phyloP scores from a whole-genome alignment of 2,113 vertebrate species.

The Atherinomorus stipes region DNA sequence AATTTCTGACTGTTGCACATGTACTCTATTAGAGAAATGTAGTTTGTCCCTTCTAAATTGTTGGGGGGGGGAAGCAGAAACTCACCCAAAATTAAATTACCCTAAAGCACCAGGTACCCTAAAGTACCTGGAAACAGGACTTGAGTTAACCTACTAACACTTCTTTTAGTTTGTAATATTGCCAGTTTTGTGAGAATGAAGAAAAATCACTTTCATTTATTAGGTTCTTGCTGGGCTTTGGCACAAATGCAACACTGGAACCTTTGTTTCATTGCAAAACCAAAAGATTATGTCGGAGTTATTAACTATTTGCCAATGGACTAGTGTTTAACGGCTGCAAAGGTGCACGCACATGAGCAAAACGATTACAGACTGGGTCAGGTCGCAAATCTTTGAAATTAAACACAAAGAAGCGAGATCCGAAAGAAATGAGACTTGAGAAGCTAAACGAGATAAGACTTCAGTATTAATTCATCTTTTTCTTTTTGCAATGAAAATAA shows the following conservation, averaged over 20 bases:
- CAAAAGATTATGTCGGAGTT: slow-evolving; percentile 58
- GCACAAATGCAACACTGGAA: slow-evolving; percentile 40
- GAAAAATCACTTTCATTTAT: not conserved
- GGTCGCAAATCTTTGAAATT: not conserved
- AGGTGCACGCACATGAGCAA: not conserved
- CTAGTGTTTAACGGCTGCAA: slow-evolving; percentile 24
- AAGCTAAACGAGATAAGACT: not conserved
- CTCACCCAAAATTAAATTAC: too few relatives aligned
- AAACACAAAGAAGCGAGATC: not conserved
- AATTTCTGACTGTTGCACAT: too few relatives aligned
- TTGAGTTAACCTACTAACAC: not conserved
- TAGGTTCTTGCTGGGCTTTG: slow-evolving; percentile 1
- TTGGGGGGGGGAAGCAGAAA: too few relatives aligned
- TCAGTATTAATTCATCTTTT: not conserved
- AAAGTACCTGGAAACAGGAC: not conserved
- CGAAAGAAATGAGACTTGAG: not conserved
- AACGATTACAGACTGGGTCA: not conserved
- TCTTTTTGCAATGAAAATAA: too few relatives aligned
- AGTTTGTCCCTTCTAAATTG: too few relatives aligned
- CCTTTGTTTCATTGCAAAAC: slow-evolving; percentile 67
- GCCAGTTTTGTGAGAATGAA: not conserved
- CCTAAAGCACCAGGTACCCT: not conserved
- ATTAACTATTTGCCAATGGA: slow-evolving; percentile 49
- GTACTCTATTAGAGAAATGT: too few relatives aligned
- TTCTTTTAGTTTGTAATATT: not conserved